A percentile compares a stretch with the other conserved stretches of the same genome.
phyloP scores from a whole-genome alignment of 2,797 vertebrate genomes.

The Pantherophis vulpinus region DNA sequence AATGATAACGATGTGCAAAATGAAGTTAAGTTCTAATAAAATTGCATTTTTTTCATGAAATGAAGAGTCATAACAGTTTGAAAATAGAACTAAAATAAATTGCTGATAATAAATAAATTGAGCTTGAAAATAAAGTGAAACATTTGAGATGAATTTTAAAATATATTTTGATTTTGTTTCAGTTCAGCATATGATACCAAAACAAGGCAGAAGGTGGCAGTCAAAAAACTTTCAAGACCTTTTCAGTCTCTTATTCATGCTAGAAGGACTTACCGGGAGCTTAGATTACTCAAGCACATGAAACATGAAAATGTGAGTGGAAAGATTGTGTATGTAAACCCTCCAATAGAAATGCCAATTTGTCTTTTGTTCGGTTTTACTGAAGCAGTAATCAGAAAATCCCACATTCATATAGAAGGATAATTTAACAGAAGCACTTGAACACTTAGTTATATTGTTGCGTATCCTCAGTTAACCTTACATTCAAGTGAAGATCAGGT shows the following conservation, averaged over 20 bases:
- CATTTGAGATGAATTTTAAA: background rate
- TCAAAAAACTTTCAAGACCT: slow-evolving; percentile 96
- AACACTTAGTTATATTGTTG: background rate
- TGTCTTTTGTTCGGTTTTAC: background rate
- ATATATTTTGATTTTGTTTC: slow-evolving; percentile 46
- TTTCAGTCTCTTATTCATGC: slow-evolving; percentile 95
- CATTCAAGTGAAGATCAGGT: background rate
- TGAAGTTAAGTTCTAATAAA: background rate
- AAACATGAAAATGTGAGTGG: slow-evolving; percentile 94
- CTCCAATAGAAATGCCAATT: slow-evolving; percentile 4
- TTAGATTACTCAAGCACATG: slow-evolving; percentile 94
- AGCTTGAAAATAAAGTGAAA: background rate
- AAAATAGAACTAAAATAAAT: background rate
- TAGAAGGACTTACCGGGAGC: slow-evolving; percentile 90
- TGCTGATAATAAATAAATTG: background rate
- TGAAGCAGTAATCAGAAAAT: background rate
- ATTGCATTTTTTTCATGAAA: background rate
- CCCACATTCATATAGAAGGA: background rate
- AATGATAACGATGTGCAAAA: background rate
- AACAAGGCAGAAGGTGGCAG: slow-evolving; percentile 88
- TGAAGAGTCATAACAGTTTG: background rate
- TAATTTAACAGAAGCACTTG: background rate
- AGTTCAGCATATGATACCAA: slow-evolving; percentile 87
- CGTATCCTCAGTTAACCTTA: background rate
- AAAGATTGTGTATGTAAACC: slow-evolving; percentile 5